A percentile compares a stretch with the other conserved stretches of the same genome.
Conservation (phyloP, 2,797 vertebrate species). For the Anguilla obscura region DNA sequence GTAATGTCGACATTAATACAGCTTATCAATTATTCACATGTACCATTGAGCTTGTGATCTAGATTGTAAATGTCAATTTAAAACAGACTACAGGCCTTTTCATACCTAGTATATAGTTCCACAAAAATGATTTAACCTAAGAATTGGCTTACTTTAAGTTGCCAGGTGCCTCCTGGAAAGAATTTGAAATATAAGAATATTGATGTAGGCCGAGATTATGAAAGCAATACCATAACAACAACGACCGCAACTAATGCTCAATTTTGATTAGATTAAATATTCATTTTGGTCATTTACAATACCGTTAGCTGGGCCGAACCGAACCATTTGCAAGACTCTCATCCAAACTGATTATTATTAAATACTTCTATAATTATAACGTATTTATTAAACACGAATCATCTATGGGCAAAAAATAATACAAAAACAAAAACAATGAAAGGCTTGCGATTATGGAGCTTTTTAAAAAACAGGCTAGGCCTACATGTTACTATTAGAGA, state of each 20-base stretch:
- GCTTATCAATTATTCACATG: neutral
- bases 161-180: neutral
- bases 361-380: neutral
- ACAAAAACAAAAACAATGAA: neutral
- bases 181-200: neutral
- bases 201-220: neutral
- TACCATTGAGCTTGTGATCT: neutral
- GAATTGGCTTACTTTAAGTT: neutral
- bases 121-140: neutral
- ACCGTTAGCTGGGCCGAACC: neutral
- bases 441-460: neutral
- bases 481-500: neutral
- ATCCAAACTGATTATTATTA: neutral
- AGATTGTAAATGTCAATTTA: neutral
- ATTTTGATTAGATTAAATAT: neutral
- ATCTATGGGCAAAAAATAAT: neutral
- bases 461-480: neutral
- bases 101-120: neutral
- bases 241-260: neutral
- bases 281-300: neutral
- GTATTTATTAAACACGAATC: neutral
- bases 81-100: neutral
- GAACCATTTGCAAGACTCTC: neutral
- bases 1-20: neutral
- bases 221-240: neutral